Conservation (phyloP, 1,140 invertebrate genomes). For the Cyphomyrmex costatus region DNA sequence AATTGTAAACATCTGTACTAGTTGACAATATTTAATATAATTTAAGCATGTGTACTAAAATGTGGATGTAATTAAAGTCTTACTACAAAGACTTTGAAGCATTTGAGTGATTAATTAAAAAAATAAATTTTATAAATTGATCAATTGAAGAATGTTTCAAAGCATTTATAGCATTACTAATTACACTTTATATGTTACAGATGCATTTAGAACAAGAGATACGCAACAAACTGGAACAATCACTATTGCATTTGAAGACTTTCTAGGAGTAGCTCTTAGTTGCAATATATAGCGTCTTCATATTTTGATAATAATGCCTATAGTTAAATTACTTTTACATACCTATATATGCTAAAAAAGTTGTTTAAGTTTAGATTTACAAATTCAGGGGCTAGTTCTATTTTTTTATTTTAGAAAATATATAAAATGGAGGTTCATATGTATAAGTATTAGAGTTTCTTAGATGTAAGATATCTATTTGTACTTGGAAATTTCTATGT, state of each 20-base stretch:
- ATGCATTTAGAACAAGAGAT: conserved; percentile 93
- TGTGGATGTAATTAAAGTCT: neutral
- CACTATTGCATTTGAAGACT: conserved; percentile 95
- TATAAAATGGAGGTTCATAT: neutral
- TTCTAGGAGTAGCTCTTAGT: conserved; percentile 91
- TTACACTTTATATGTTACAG: conserved; percentile 83
- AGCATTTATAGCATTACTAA: too few relatives aligned
- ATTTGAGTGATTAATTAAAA: too few relatives aligned
- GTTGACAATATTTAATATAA: conserved; percentile 10
- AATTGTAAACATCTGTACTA: conserved; percentile 24
- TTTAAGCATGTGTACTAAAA: neutral
- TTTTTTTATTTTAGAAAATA: conserved; percentile 39
- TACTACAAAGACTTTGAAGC: too few relatives aligned
- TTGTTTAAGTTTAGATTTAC: conserved; percentile 7
- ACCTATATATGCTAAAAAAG: neutral
- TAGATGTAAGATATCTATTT: conserved; percentile 6
- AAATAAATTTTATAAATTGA: too few relatives aligned
- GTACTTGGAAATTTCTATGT: conserved; percentile 10
- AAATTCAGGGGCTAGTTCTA: neutral
- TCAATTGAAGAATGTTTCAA: too few relatives aligned
- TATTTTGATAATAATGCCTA: conserved; percentile 16
- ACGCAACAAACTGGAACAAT: conserved; percentile 92
- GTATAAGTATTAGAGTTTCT: neutral
- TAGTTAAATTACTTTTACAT: neutral
- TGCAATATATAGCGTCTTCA: conserved; percentile 88